Evolutionary conservation across 1,140 invertebrate species (phyloP), one percentile per base, ranked within the genome.

Genomic region (Leptinotarsa undecemlineata): DNA sequence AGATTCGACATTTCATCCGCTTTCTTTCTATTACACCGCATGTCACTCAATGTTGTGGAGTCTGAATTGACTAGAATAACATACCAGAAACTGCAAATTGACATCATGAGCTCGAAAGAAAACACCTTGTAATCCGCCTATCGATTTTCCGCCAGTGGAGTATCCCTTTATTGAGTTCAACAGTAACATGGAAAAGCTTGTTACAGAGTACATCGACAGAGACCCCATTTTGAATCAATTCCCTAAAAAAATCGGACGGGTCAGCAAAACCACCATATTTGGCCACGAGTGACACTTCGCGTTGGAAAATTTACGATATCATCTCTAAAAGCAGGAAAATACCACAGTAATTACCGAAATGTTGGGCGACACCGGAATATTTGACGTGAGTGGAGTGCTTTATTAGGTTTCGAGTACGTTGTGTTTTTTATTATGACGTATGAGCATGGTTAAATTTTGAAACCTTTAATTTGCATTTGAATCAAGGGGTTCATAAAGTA

Each of bases 141-240:
- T 68, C 66, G 66, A 68, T 68, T 68, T 68, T 68, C 14, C 66
- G 66, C 66, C 63, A 66, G 21, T 26, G 13, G 33, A 23, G 33
- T 42, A 8, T 23, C 66, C 66, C 19, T 20, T 68, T 68, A 42
- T 42, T 68, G 23, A 19, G 23, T 33, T 68, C 19, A 68, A 68
- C 23, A 48, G 3, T 68, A 42, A 68, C 66, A 68, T 42, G 66
- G 66, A 4, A 33, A 68, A 68, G 23, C 66, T 47, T 11, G 66
- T 47, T 42, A 42, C 66, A 8, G 66, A 48, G 42, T 33, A 68
- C 23, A 42, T 15, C 42, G 66, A 19, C 66, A 68, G 42, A n/a
- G 15, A 42, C n/a, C 48, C 66, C 26, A 23, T 42, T 68, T 47
- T 68, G 42, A 68, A 68, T 68, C 66, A 68, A 68, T 68, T 68